A percentile compares a stretch with the other conserved stretches of the same genome.
These are phyloP conservation scores for Geophilus truncorum DNA, from an alignment of 2,888 invertebrate species.

Conservation along the genomic window DNA sequence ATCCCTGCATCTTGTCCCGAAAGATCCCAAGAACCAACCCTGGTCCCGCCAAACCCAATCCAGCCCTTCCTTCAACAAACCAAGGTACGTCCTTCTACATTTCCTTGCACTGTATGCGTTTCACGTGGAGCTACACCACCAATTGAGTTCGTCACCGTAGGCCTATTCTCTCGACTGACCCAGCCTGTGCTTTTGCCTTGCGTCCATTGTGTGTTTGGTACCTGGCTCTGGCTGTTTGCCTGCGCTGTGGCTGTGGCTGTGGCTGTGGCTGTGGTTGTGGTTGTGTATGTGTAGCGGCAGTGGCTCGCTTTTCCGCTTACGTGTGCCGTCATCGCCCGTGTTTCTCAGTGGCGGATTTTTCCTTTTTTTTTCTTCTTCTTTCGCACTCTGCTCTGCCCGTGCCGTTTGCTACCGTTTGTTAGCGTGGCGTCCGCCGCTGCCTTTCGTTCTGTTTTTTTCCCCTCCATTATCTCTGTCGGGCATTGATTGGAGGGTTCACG, in stretches of 20 bases:
- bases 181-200: slow-evolving; percentile 33
- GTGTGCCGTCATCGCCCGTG: background rate
- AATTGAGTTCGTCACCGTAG: slow-evolving; percentile 33
- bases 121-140: slow-evolving; percentile 29
- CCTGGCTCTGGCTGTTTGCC: background rate
- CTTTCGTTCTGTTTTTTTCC: background rate
- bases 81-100: slow-evolving; percentile 38
- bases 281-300: slow-evolving; percentile 1
- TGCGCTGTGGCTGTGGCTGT: background rate
- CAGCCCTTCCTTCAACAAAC: slow-evolving; percentile 39
- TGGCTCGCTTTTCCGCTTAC: slow-evolving; percentile 9
- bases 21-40: slow-evolving; percentile 37
- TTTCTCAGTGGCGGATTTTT: background rate
- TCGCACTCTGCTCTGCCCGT: background rate
- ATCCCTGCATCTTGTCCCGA: slow-evolving; percentile 38
- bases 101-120: slow-evolving; percentile 38
- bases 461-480: background rate
- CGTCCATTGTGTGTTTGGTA: slow-evolving; percentile 34
- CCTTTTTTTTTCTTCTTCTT: background rate
- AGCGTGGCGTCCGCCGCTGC: background rate
- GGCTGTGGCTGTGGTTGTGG: slow-evolving; percentile 19
- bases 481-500: background rate
- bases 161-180: slow-evolving; percentile 35
- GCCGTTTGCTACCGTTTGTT: background rate
- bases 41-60: slow-evolving; percentile 38